Evolutionary conservation across 2,113 vertebrate genomes (phyloP), one percentile per base, ranked within the genome.

Genomic region (Barbus barbus): DNA sequence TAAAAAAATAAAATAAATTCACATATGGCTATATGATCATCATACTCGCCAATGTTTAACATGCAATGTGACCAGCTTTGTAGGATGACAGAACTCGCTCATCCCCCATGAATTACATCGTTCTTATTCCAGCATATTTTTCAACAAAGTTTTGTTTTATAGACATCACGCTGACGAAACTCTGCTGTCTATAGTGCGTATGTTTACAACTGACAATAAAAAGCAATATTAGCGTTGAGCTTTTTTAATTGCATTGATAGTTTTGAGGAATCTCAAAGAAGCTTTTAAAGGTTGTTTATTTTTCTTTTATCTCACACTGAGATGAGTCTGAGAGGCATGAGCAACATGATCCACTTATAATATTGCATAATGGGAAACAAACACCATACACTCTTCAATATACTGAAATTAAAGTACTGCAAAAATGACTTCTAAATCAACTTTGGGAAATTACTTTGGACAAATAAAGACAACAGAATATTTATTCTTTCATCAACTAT

Each of bases 361-460:
- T 51, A 36, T 48, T 69, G 22, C 71, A 71, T 81, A 48, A 44
- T 81, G 61, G 51, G 65, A 87, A 53, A 71, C 61, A 63, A 81
- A 71, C n/a, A 51, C 60, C 20, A 14, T n/a, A 80, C n/a, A 41
- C 33, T 26, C 12, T 22, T 61, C 41, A 53, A 4, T 83, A 71
- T 3, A 51, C 14, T 67, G 8, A 51, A 84, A 51, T 84, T 81
- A 63, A 44, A 31, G 12, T 81, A 44, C 87, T 72, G 77, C 46
- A 84, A 26, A 90, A 84, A 53, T 33, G 5, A 22, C 61, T 88
- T 26, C 46, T 78, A 61, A 86, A 85, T 80, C 18, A 33, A 56
- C 83, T 90, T 86, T 84, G 82, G 75, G 90, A 91, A 90, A 87
- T 83, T 72, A 71, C 87, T 73, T 53, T 8, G 48, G 85, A 79